A percentile compares a stretch with the other conserved stretches of the same genome.
Conservation (phyloP, 2,113 vertebrate species). For the Microtus ochrogaster region DNA sequence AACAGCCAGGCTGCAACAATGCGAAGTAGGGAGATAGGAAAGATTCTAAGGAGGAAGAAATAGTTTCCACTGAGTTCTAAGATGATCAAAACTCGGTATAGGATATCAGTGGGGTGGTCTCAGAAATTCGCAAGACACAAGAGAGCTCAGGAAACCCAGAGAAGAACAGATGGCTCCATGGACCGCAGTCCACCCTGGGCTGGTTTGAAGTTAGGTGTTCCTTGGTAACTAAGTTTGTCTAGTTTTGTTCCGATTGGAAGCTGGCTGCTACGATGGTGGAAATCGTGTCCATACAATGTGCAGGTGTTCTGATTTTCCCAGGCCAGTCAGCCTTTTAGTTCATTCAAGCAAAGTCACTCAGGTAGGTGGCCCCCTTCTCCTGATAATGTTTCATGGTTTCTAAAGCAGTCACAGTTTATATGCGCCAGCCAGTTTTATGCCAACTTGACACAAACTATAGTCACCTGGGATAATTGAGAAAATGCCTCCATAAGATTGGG, state of each 20-base stretch:
- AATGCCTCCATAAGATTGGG: background rate
- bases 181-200: background rate
- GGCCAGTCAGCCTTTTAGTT: background rate
- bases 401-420: background rate
- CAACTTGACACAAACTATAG: background rate
- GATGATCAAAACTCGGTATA: background rate
- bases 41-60: background rate
- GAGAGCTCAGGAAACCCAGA: background rate
- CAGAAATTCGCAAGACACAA: background rate
- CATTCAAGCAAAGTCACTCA: background rate
- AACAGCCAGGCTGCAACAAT: background rate
- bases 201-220: background rate
- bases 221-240: background rate
- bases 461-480: background rate
- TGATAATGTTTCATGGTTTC: background rate
- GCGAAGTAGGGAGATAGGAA: background rate
- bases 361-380: background rate
- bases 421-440: background rate
- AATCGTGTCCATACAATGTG: background rate
- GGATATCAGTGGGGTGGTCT: background rate
- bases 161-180: background rate
- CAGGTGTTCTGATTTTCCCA: background rate
- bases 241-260: background rate
- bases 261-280: background rate
- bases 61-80: background rate